Base-by-base conservation (phyloP, 2,888 invertebrate species). In the Crematogaster levior region DNA sequence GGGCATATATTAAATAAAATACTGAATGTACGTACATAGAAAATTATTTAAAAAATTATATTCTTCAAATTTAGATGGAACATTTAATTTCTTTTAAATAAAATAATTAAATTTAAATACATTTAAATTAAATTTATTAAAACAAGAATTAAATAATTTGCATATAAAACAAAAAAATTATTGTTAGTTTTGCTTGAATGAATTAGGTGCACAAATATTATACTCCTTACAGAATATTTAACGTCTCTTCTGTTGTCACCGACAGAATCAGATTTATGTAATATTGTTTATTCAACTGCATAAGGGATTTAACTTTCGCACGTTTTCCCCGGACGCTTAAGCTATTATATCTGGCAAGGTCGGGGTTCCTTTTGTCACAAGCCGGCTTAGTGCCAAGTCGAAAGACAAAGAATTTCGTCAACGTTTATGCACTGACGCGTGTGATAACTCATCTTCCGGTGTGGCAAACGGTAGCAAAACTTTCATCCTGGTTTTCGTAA, bases 291-390 rank as follows among this genome's bases (percentile, higher is more conserved):
- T 56, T 24, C 10, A 72, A 56, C 72, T 27, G n/a, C 37, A 56
- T 21, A 12, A 27, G n/a, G n/a, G n/a, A n/a, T n/a, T n/a, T n/a
- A n/a, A n/a, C n/a, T n/a, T n/a, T n/a, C 48, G 43, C 30, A 65
- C 21, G 37, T 68, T 82, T 56, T 43, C 51, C 37, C 43, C 30
- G 40, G 4, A 18, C 27, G 60, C 46, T 72, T 77, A 51, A 46
- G 27, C 51, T 21, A 72, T 82, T 74, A 81, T 27, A 30, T 53
- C 56, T 43, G 1, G 21, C 60, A 24, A 48, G 46, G 70, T 65
- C 9, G 4, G 60, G 63, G 46, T 84, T 74, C 43, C 74, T 40
- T 74, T 74, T 74, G 61, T 74, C 51, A 58, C 18, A 12, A 40
- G 4, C 37, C 53, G 48, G 34, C 56, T 46, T 18, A 30, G 10